These are phyloP conservation scores for Drosophila hydei DNA, from an alignment of 1,140 invertebrate genomes.

Conservation along the genomic window DNA sequence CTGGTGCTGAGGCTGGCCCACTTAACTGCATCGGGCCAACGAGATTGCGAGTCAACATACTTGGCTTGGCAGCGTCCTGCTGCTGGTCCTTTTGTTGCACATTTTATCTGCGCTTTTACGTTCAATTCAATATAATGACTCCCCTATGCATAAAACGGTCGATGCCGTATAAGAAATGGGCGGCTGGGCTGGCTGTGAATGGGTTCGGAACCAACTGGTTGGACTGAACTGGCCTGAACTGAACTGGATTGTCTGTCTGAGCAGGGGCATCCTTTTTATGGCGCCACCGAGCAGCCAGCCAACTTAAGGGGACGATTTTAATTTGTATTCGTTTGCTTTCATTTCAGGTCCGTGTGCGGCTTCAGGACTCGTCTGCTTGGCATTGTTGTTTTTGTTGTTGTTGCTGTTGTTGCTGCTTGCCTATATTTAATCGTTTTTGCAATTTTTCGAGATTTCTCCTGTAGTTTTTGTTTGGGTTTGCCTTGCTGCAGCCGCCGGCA, in stretches of 20 bases:
- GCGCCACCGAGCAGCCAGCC: constrained; percentile 52
- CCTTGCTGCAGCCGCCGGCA: constrained; percentile 27
- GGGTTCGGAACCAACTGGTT: not conserved
- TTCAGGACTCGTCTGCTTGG: constrained; percentile 27
- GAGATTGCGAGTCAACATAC: constrained; percentile 64
- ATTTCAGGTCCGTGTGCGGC: constrained; percentile 41
- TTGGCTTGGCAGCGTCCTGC: constrained; percentile 29
- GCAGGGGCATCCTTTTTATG: constrained; percentile 67
- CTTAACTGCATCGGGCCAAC: constrained; percentile 45
- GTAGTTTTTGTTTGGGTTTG: constrained; percentile 49
- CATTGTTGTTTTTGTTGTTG: constrained; percentile 12
- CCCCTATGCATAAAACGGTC: constrained; percentile 77
- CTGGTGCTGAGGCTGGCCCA: constrained; percentile 2
- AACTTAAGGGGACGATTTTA: constrained; percentile 79
- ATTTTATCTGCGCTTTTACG: constrained; percentile 81
- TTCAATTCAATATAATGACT: constrained; percentile 83
- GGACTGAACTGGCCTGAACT: constrained; percentile 28
- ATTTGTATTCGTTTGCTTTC: constrained; percentile 83
- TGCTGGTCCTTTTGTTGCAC: constrained; percentile 68
- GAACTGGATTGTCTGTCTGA: constrained; percentile 58
- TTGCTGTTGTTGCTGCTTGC: not conserved
- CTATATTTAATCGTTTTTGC: constrained; percentile 80
- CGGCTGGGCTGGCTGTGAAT: constrained; percentile 13
- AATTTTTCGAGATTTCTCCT: constrained; percentile 70
- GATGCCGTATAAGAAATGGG: constrained; percentile 29